Percentiles rank a stretch among this genome's conserved stretches.
Conservation (phyloP, 2,888 invertebrate species). For the Frankliniella intonsa region DNA sequence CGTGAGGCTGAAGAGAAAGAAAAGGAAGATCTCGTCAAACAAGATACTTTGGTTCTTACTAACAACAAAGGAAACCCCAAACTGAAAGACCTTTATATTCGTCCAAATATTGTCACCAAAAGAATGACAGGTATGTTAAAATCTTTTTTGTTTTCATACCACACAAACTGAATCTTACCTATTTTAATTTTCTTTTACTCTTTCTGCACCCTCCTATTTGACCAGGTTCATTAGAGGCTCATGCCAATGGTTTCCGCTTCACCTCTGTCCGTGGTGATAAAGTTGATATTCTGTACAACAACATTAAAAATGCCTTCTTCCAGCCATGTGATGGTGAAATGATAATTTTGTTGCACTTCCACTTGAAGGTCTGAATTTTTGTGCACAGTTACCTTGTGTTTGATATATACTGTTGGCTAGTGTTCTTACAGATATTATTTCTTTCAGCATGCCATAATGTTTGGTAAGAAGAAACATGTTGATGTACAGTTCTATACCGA, state of each 20-base stretch:
- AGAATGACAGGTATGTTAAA: constrained; percentile 69
- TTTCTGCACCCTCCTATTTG: constrained; percentile 28
- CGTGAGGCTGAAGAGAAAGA: constrained; percentile 97
- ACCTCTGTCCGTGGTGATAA: constrained; percentile 99
- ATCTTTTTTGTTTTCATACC: background rate
- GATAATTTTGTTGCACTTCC: constrained; percentile 98
- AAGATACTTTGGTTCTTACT: constrained; percentile 89
- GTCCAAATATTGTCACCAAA: constrained; percentile 97
- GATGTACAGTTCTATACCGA: constrained; percentile 99
- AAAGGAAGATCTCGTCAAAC: constrained; percentile 97
- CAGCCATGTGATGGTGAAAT: constrained; percentile 99
- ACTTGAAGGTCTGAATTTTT: constrained; percentile 65
- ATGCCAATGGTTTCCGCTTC: constrained; percentile 93
- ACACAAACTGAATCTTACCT: background rate
- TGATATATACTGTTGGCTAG: background rate
- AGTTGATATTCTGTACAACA: constrained; percentile 98
- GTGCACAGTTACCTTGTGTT: background rate
- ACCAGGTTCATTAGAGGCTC: constrained; percentile 79
- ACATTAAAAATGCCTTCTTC: constrained; percentile 98
- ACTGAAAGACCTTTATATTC: constrained; percentile 93
- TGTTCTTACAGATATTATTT: constrained; percentile 32
- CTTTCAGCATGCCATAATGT: constrained; percentile 90
- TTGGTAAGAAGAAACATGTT: constrained; percentile 98
- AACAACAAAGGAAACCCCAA: constrained; percentile 97
- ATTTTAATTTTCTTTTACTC: constrained; percentile 13